Conservation (phyloP, 2,113 vertebrate genomes). For the Nannospalax galili region DNA sequence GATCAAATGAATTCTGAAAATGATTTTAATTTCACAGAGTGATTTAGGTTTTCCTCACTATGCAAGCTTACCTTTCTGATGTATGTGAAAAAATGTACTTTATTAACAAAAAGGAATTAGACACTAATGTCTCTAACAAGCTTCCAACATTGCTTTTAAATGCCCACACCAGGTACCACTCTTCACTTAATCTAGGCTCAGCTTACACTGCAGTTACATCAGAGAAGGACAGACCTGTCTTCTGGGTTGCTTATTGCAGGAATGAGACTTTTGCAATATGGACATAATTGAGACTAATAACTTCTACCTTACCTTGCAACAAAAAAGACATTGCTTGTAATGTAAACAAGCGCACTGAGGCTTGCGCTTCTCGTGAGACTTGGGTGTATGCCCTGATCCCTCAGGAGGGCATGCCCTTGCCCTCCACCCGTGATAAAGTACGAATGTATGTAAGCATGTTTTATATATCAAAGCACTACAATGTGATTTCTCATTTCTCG, state of each 20-base stretch:
- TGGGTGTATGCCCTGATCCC: too few relatives aligned
- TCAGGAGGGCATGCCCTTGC: too few relatives aligned
- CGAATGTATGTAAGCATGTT: too few relatives aligned
- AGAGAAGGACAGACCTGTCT: neutral
- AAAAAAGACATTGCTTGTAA: too few relatives aligned
- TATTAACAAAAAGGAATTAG: neutral
- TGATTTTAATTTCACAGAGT: neutral
- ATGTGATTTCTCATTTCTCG: too few relatives aligned
- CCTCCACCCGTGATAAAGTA: too few relatives aligned
- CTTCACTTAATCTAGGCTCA: neutral
- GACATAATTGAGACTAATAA: too few relatives aligned
- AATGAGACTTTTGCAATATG: too few relatives aligned
- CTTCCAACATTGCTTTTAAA: neutral
- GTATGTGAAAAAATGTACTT: neutral
- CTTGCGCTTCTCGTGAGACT: too few relatives aligned
- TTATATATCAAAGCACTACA: too few relatives aligned
- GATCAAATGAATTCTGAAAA: constrained; percentile 57
- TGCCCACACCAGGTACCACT: neutral
- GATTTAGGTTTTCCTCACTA: neutral
- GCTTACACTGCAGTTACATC: neutral
- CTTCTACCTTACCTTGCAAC: too few relatives aligned
- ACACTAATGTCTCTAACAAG: neutral
- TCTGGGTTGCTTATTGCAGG: neutral
- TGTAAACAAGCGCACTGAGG: too few relatives aligned
- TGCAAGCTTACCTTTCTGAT: neutral